These are phyloP conservation scores for Antheraea yamamai DNA, from an alignment of 2,888 invertebrate genomes.

Conservation along the genomic window DNA sequence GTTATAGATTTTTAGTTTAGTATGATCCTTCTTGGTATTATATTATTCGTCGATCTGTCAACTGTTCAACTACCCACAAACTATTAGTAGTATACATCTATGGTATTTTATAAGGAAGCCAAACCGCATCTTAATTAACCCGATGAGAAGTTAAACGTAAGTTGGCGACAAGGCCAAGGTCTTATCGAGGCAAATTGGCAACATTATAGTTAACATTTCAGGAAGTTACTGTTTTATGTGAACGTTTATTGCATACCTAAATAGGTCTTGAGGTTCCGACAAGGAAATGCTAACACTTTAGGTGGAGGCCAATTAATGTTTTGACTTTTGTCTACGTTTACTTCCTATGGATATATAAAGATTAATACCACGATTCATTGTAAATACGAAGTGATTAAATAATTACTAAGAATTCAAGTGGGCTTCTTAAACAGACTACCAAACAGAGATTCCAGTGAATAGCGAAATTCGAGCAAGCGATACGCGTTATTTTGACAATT, in stretches of 20 bases:
- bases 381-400: neutral
- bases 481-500: neutral
- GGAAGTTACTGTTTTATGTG: neutral
- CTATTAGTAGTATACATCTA: neutral
- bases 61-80: too few species aligned
- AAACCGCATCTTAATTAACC: neutral
- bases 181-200: slow-evolving; percentile 9
- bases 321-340: neutral
- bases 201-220: slow-evolving; percentile 2
- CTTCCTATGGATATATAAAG: neutral
- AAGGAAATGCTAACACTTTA: slow-evolving; percentile 4
- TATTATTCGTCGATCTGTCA: too few species aligned
- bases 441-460: neutral
- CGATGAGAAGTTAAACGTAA: neutral
- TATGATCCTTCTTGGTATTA: too few species aligned
- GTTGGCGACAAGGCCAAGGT: neutral
- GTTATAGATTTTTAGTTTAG: too few species aligned
- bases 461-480: neutral
- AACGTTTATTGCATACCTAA: slow-evolving; percentile 2
- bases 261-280: neutral
- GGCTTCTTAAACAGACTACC: neutral
- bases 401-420: neutral
- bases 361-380: neutral
- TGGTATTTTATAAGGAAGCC: neutral
- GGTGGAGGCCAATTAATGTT: neutral